These are phyloP conservation scores for Mesocentrotus franciscanus DNA, from an alignment of 53 echinoderm and acorn worm genomes.

Conservation along the genomic window DNA sequence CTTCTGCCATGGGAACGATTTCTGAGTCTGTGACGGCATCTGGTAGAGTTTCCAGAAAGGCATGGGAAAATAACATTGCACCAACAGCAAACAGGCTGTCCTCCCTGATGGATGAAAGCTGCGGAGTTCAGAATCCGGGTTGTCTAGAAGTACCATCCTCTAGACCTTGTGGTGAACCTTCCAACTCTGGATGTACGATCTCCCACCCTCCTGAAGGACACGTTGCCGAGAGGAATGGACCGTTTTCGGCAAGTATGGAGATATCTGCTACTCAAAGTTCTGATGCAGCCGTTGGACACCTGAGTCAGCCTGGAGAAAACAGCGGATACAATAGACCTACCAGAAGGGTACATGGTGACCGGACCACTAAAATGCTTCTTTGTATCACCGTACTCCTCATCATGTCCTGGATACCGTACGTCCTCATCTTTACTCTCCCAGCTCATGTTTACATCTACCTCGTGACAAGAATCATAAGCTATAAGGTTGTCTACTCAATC, in stretches of 20 bases:
- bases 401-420: slow-evolving; percentile 46
- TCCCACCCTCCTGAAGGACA: neutral
- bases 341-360: slow-evolving; percentile 3
- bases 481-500: neutral
- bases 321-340: neutral
- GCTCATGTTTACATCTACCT: slow-evolving; percentile 34
- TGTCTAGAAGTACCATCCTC: neutral
- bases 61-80: neutral
- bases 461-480: slow-evolving; percentile 9
- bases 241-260: neutral
- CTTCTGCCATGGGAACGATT: neutral
- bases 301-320: neutral
- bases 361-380: slow-evolving; percentile 55
- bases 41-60: neutral
- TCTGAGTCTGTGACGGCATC: neutral
- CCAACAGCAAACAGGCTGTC: neutral
- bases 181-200: too few species aligned
- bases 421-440: neutral
- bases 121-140: neutral
- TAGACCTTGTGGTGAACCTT: neutral
- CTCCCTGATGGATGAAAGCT: neutral
- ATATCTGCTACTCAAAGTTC: neutral
- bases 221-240: neutral
- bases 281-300: neutral
- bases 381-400: slow-evolving; percentile 30